Evolutionary conservation across 1,140 invertebrate species (phyloP).

Genomic region (Hypothenemus hampei): DNA sequence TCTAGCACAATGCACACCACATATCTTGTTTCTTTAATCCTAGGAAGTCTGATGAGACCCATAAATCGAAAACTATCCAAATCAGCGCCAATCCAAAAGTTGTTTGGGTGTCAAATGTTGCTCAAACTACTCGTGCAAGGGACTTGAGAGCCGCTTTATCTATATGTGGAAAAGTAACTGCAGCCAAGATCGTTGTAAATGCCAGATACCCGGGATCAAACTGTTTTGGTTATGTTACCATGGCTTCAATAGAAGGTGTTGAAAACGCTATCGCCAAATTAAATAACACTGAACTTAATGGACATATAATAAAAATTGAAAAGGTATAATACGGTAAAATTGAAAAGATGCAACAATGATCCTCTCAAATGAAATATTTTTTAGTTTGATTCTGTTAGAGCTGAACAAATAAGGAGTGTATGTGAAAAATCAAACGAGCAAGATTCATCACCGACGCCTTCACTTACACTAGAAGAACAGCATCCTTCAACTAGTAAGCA

Average conservation of each 20-base stretch:
- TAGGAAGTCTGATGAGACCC: slow-evolving; percentile 15
- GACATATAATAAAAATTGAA: slow-evolving; percentile 89
- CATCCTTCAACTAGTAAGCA: too few relatives aligned
- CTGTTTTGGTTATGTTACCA: slow-evolving; percentile 93
- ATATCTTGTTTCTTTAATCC: too few relatives aligned
- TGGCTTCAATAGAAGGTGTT: slow-evolving; percentile 83
- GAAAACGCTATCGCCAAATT: slow-evolving; percentile 84
- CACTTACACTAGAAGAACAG: too few relatives aligned
- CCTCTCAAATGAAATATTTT: too few relatives aligned
- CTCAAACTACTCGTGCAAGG: slow-evolving; percentile 81
- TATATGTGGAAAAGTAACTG: slow-evolving; percentile 90
- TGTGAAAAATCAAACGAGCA: too few relatives aligned
- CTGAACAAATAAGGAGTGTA: slow-evolving; percentile 27
- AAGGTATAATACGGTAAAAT: slow-evolving; percentile 52
- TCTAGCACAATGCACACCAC: too few relatives aligned
- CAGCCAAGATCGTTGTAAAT: slow-evolving; percentile 95
- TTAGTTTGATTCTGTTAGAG: slow-evolving; percentile 29
- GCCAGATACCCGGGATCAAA: slow-evolving; percentile 82
- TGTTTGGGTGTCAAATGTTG: slow-evolving; percentile 90
- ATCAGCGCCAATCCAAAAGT: slow-evolving; percentile 52
- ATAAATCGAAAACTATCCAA: too few relatives aligned
- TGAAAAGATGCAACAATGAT: too few relatives aligned
- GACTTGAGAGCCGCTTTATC: slow-evolving; percentile 89
- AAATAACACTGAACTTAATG: slow-evolving; percentile 86
- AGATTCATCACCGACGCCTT: too few relatives aligned